Evolutionary conservation across 2,888 invertebrate genomes (phyloP), one percentile per base, ranked within the genome.

Genomic region (Flexamia atlantica): DNA sequence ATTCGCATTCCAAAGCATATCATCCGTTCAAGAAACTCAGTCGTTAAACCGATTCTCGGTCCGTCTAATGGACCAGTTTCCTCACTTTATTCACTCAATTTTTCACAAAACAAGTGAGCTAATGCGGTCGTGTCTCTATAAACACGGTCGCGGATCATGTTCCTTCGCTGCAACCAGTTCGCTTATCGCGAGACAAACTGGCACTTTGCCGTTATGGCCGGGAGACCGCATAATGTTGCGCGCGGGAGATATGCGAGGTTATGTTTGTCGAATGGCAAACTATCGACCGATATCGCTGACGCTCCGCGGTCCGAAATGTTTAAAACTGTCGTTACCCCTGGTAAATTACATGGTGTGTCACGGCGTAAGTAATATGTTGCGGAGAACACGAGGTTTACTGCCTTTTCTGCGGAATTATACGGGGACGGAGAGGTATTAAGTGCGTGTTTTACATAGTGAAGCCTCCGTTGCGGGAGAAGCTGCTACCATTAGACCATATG

Each of bases 181-280:
- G 64, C 64, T 64, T 64, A 72, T 72, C 72, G 32, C 72, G 40
- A 32, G 72, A 72, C 72, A 72, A 72, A 72, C 72, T 72, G 72
- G 72, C 72, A 72, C 72, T 72, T 72, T 72, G 72, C 72, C 72
- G 72, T 72, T 72, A 72, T 72, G 72, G 72, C 40, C 36, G 10
- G 40, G 40, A 32, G 72, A 72, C 72, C 14, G 72, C 72, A 72
- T 72, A 72, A 72, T 72, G 72, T n/a, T 28, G 64, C 53, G 64
- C 12, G 14, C 28, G 28, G 28, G 36, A 40, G 72, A 72, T 40
- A 72, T 72, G 72, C 40, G 72, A 72, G 72, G 72, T 72, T 36
- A 72, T 72, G 72, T 40, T 72, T 72, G 72, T 36, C 40, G 72
- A 72, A 72, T 72, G 20, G 72, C 72, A 72, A 72, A 72, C 40